Evolutionary conservation across 2,888 invertebrate genomes (phyloP).

Genomic region (Leptopilina myrica): DNA sequence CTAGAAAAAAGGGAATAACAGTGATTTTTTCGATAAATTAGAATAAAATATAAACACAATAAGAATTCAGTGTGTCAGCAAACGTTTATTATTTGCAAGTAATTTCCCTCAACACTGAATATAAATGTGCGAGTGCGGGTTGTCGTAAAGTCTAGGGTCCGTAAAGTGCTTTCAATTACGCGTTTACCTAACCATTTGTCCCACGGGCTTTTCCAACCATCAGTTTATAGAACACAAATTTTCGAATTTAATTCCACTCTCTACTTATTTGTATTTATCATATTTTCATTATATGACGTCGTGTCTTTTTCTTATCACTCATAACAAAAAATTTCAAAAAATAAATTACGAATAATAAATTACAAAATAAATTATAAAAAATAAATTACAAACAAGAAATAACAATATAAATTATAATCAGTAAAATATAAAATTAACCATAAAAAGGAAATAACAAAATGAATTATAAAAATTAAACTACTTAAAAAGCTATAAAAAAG

Average conservation of each 20-base stretch:
- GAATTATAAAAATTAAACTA: no score
- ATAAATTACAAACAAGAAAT: no score
- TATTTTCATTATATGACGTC: not conserved
- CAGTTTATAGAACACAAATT: constrained; percentile 67
- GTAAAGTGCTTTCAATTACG: constrained; percentile 73
- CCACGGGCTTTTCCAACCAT: constrained; percentile 63
- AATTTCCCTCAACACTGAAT: constrained; percentile 72
- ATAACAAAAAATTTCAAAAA: no score
- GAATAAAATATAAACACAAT: not conserved
- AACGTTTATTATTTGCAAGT: constrained; percentile 72
- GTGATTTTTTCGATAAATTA: not conserved
- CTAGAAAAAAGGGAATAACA: not conserved
- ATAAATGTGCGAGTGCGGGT: constrained; percentile 68
- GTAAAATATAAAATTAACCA: no score
- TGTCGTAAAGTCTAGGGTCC: constrained; percentile 65
- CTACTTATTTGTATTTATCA: constrained; percentile 42
- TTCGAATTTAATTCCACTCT: constrained; percentile 65
- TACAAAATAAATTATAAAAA: no score
- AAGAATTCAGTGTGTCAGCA: not conserved
- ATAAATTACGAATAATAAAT: no score
- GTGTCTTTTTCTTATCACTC: no score
- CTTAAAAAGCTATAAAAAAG: no score
- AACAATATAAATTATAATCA: no score
- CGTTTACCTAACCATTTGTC: constrained; percentile 67
- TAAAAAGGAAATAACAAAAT: no score